These are phyloP conservation scores for Calliopsis andreniformis DNA, from an alignment of 1,140 invertebrate species.

Conservation along the genomic window DNA sequence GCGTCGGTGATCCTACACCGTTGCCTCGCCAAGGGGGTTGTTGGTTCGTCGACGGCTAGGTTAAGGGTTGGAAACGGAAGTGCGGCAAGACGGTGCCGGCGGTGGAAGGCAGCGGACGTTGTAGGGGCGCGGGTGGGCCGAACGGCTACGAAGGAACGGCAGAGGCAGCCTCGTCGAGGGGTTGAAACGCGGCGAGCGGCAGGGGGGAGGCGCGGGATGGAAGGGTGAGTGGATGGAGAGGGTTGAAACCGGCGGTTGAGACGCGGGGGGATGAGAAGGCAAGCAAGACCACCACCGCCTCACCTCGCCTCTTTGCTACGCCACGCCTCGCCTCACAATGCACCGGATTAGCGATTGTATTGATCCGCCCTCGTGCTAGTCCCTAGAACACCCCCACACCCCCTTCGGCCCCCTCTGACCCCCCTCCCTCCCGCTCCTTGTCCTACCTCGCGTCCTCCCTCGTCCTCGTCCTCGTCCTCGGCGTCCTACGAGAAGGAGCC, in stretches of 20 bases:
- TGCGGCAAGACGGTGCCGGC: conserved; percentile 68
- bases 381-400: conserved; percentile 73
- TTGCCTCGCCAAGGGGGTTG: conserved; percentile 62
- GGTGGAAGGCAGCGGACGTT: conserved; percentile 61
- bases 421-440: conserved; percentile 57
- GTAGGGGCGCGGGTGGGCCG: conserved; percentile 65
- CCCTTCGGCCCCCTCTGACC: conserved; percentile 41
- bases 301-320: conserved; percentile 78
- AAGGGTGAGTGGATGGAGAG: conserved; percentile 52
- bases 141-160: conserved; percentile 63
- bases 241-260: conserved; percentile 65
- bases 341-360: conserved; percentile 81
- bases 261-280: conserved; percentile 68
- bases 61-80: conserved; percentile 73
- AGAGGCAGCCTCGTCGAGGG: conserved; percentile 66
- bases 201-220: conserved; percentile 42
- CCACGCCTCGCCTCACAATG: conserved; percentile 79
- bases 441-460: conserved; percentile 53
- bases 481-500: conserved; percentile 70
- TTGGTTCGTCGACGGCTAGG: conserved; percentile 67
- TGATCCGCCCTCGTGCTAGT: conserved; percentile 81
- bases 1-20: conserved; percentile 55
- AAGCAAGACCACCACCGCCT: conserved; percentile 73
- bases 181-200: conserved; percentile 64
- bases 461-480: conserved; percentile 60